A percentile compares a stretch with the other conserved stretches of the same genome.
phyloP scores from a whole-genome alignment of 2,113 vertebrate genomes.

The Siphamia tubifer region DNA sequence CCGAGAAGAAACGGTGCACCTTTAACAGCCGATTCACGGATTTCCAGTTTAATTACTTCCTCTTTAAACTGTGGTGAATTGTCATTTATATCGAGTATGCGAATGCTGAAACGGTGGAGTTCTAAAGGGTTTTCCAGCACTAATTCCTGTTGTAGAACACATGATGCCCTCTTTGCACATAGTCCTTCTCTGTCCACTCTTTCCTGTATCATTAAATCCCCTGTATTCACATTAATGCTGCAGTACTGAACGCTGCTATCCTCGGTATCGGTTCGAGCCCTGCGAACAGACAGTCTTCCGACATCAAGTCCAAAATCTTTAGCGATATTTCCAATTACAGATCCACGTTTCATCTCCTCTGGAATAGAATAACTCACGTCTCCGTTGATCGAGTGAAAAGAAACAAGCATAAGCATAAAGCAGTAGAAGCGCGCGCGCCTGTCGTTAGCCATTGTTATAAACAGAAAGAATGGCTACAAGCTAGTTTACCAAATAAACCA shows the following conservation, averaged over 20 bases:
- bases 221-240: too few relatives aligned
- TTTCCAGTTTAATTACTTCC: conserved; percentile 33
- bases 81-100: conserved; percentile 79
- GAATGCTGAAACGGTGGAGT: conserved; percentile 50
- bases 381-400: conserved; percentile 17
- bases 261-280: too few relatives aligned
- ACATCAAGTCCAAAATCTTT: background rate
- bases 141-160: conserved; percentile 64
- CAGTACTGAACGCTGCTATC: too few relatives aligned
- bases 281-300: too few relatives aligned
- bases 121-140: conserved; percentile 74
- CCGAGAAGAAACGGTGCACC: conserved; percentile 65
- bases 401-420: conserved; percentile 18
- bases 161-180: too few relatives aligned
- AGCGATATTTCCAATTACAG: conserved; percentile 78
- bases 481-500: too few relatives aligned
- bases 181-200: too few relatives aligned
- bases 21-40: conserved; percentile 54
- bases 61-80: conserved; percentile 40
- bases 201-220: too few relatives aligned
- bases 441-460: background rate
- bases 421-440: background rate
- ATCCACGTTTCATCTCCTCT: conserved; percentile 79
- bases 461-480: background rate
- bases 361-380: conserved; percentile 69